A percentile compares a stretch with the other conserved stretches of the same genome.
Evolutionary conservation across 2,888 invertebrate genomes (phyloP).

Genomic region (Machimus rusticus): DNA sequence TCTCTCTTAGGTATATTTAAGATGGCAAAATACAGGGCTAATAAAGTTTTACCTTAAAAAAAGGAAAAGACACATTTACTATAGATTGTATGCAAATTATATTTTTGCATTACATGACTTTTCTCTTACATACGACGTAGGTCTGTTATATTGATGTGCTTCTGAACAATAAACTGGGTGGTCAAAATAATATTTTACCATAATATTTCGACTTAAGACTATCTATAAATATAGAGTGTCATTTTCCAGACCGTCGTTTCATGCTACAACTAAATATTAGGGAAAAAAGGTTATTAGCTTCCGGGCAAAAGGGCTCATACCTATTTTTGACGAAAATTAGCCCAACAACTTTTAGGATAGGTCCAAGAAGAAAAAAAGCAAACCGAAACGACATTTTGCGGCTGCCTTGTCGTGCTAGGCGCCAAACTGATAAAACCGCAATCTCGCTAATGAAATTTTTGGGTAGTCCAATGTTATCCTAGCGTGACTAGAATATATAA

Average conservation of each 20-base stretch:
- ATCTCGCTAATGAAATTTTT: conserved; percentile 29
- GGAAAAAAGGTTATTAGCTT: neutral
- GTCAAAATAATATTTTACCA: too few species aligned
- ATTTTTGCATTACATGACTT: too few species aligned
- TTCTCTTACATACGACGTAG: too few species aligned
- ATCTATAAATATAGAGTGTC: neutral
- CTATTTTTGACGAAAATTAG: neutral
- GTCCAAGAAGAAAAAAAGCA: neutral
- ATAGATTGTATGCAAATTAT: too few species aligned
- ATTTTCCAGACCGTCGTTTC: neutral
- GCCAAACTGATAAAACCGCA: conserved; percentile 10
- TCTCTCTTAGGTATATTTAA: too few species aligned
- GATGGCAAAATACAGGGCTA: too few species aligned
- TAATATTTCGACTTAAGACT: too few species aligned
- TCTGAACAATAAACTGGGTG: too few species aligned
- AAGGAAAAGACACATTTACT: too few species aligned
- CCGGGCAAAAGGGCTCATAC: neutral
- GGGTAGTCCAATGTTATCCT: neutral
- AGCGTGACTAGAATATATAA: conserved; percentile 12
- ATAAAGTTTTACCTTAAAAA: too few species aligned
- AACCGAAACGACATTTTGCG: neutral
- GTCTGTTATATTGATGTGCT: too few species aligned
- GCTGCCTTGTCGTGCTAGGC: neutral
- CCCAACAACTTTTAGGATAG: neutral
- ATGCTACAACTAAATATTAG: neutral